Evolutionary conservation across 2,888 invertebrate genomes (phyloP).

Genomic region (Tenthredo distinguenda): DNA sequence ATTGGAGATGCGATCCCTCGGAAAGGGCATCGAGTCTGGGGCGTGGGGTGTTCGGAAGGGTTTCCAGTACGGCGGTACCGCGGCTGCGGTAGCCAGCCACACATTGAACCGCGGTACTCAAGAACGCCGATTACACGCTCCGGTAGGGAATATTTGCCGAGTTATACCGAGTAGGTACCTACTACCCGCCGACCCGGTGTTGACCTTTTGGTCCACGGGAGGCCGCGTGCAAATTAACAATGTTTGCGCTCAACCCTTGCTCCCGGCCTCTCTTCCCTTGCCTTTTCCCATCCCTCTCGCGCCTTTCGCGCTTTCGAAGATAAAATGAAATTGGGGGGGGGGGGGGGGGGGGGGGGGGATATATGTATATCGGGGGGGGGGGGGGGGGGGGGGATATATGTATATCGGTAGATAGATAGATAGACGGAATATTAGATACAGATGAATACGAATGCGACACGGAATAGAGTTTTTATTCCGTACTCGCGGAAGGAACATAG

Average conservation of each 20-base stretch:
- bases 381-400: neutral
- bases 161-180: conserved; percentile 57
- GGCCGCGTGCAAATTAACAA: conserved; percentile 76
- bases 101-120: conserved; percentile 51
- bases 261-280: conserved; percentile 36
- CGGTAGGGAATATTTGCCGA: conserved; percentile 74
- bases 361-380: no score
- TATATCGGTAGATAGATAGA: neutral
- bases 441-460: neutral
- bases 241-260: conserved; percentile 75
- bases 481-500: no score
- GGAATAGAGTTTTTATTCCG: no score
- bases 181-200: conserved; percentile 71
- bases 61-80: conserved; percentile 55
- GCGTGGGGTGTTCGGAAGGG: conserved; percentile 50
- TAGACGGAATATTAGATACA: neutral
- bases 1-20: conserved; percentile 64
- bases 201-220: conserved; percentile 75
- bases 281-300: neutral
- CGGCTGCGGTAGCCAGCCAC: conserved; percentile 55
- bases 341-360: no score
- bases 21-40: conserved; percentile 58
- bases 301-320: conserved; percentile 7
- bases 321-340: neutral
- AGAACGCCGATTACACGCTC: conserved; percentile 72